Evolutionary conservation across 2,888 invertebrate species (phyloP), one percentile per base, ranked within the genome.

Genomic region (Hetaerina titia): DNA sequence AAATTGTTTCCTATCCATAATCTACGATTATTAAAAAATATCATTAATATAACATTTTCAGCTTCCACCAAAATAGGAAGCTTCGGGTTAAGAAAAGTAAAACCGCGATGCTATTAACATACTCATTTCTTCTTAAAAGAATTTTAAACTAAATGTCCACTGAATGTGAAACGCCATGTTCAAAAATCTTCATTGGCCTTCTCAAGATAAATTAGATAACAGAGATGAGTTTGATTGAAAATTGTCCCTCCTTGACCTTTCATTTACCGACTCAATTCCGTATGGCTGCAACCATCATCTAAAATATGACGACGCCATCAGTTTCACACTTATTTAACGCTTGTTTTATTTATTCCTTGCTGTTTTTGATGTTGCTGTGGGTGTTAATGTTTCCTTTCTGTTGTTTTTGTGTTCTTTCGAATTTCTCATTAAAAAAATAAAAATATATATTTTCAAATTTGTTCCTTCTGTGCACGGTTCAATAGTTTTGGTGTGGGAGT

Each of bases 301-400:
- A 81, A 81, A 81, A 74, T 31, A 81, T 31, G 81, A 81, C 25
- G 25, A 31, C 81, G 74, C 69, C 64, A 69, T 92, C 69, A 92
- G 56, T 31, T 69, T 92, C 69, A 31, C 64, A 92, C 69, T 92
- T 56, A n/a, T 92, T 92, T 92, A 92, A 92, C 92, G 92, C 92
- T 92, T 92, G 92, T 92, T 69, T 92, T 74, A 45, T 45, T 45
- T 45, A 45, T n/a, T 69, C 64, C 92, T 69, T 92, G 92, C 45
- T 92, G 22, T 69, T 92, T n/a, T 92, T 74, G 64, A 92, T 92
- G 92, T 92, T 92, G 92, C 92, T 92, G 64, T 92, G 92, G 92
- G 69, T 92, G 31, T 92, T 92, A 17, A 69, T 69, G 64, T 92
- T 56, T 74, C 81, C 31, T 81, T 64, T 92, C 64, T 92, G 92